A percentile compares a stretch with the other conserved stretches of the same genome.
Evolutionary conservation across 2,797 vertebrate genomes (phyloP).

Genomic region (Knipowitschia caucasica): DNA sequence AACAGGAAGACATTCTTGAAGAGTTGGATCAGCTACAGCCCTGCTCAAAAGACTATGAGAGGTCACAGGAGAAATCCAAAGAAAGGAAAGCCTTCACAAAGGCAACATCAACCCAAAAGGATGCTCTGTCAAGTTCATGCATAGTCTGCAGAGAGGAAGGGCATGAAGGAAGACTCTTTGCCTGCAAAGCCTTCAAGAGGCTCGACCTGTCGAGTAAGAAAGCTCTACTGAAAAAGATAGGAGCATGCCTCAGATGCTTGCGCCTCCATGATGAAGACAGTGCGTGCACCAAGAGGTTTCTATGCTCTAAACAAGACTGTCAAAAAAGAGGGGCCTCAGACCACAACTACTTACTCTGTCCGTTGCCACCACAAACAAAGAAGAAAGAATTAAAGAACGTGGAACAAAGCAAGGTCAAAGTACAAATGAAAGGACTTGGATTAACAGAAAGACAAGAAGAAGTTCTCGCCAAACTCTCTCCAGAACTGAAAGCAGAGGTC

Average conservation of each 20-base stretch:
- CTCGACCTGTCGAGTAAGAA: constrained; percentile 1
- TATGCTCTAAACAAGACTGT: constrained; percentile 14
- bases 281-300: constrained; percentile 7
- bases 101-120: constrained; percentile 1
- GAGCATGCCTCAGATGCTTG: constrained; percentile 14
- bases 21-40: no score
- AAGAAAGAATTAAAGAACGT: background rate
- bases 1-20: constrained; percentile 13
- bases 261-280: background rate
- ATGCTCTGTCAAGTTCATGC: background rate
- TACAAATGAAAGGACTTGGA: constrained; percentile 1
- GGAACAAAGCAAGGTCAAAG: background rate
- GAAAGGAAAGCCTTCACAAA: constrained; percentile 12
- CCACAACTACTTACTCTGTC: constrained; percentile 15
- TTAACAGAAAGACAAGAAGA: constrained; percentile 17
- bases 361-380: background rate
- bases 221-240: background rate
- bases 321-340: background rate
- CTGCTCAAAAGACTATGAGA: no score
- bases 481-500: constrained; percentile 16
- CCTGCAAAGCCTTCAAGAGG: constrained; percentile 13
- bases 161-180: constrained; percentile 11
- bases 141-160: background rate
- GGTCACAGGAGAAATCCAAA: background rate
- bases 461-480: constrained; percentile 9